Percentiles rank a stretch among this genome's conserved stretches.
These are phyloP conservation scores for Tuta absoluta DNA, from an alignment of 2,888 invertebrate genomes.

Conservation along the genomic window DNA sequence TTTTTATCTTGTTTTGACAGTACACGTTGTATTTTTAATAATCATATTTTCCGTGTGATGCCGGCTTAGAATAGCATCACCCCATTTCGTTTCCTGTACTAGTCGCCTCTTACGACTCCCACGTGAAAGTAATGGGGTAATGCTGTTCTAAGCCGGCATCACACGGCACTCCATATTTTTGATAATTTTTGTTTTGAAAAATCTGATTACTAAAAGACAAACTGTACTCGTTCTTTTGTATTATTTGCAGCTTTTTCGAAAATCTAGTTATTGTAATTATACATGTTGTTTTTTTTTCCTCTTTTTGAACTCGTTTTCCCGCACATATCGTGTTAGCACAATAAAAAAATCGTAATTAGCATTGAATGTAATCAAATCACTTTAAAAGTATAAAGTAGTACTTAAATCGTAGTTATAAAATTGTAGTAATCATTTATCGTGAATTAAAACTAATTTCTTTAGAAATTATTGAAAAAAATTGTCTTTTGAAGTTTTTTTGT, in stretches of 20 bases:
- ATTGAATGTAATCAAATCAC: constrained; percentile 1
- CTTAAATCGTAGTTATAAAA: constrained; percentile 11
- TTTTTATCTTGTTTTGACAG: background rate
- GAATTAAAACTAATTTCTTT: background rate
- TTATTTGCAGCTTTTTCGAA: constrained; percentile 1
- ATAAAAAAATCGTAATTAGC: constrained; percentile 12
- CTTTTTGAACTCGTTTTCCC: background rate
- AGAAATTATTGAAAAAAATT: background rate
- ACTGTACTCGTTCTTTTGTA: background rate
- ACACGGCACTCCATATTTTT: too few relatives aligned
- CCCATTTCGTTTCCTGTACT: too few relatives aligned
- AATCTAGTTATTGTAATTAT: background rate
- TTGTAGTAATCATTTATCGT: background rate
- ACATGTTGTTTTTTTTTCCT: background rate
- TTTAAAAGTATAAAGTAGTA: background rate
- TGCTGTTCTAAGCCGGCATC: too few relatives aligned
- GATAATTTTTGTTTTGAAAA: background rate
- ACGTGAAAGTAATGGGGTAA: too few relatives aligned
- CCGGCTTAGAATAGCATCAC: too few relatives aligned
- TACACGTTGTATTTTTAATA: background rate
- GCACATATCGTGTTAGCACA: constrained; percentile 19
- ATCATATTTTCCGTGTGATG: background rate
- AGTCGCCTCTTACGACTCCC: too few relatives aligned
- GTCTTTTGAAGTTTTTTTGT: background rate
- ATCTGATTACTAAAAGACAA: too few relatives aligned